Evolutionary conservation across 1,140 invertebrate genomes (phyloP).

Genomic region (Lordiphosa mommai): DNA sequence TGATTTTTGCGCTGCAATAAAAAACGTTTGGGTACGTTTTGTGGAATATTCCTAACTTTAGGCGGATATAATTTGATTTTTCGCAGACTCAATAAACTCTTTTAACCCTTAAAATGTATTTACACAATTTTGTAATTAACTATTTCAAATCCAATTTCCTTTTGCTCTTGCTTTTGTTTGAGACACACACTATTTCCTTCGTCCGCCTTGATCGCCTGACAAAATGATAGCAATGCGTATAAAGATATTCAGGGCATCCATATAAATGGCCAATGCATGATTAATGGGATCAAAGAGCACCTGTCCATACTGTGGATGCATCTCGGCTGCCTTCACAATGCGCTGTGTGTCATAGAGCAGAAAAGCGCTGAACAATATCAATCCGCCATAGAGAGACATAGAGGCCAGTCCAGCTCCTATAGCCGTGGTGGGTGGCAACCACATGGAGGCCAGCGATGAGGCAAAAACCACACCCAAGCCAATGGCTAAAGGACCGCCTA

Average conservation of each 20-base stretch:
- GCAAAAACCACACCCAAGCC: conserved; percentile 97
- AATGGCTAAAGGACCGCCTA: conserved; percentile 96
- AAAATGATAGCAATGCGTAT: conserved; percentile 95
- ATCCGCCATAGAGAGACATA: conserved; percentile 95
- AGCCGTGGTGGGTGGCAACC: conserved; percentile 93
- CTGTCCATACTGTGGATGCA: conserved; percentile 85
- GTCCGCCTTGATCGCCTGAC: conserved; percentile 80
- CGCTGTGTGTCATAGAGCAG: conserved; percentile 97
- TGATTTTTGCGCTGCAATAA: no score
- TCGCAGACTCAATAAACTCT: no score
- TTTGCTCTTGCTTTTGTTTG: no score
- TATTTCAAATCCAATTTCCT: neutral
- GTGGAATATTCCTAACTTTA: no score
- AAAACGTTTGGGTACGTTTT: no score
- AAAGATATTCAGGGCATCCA: conserved; percentile 98
- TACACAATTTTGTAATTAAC: conserved; percentile 2
- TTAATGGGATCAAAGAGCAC: conserved; percentile 96
- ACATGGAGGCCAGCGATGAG: conserved; percentile 93
- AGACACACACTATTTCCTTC: neutral
- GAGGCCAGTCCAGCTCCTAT: conserved; percentile 94
- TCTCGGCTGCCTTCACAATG: conserved; percentile 93
- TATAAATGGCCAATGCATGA: conserved; percentile 94
- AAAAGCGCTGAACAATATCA: conserved; percentile 95
- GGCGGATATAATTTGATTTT: no score
- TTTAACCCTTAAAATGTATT: neutral